Evolutionary conservation across 2,113 vertebrate species (phyloP), one percentile per base, ranked within the genome.

Genomic region (Hypanus sabinus): DNA sequence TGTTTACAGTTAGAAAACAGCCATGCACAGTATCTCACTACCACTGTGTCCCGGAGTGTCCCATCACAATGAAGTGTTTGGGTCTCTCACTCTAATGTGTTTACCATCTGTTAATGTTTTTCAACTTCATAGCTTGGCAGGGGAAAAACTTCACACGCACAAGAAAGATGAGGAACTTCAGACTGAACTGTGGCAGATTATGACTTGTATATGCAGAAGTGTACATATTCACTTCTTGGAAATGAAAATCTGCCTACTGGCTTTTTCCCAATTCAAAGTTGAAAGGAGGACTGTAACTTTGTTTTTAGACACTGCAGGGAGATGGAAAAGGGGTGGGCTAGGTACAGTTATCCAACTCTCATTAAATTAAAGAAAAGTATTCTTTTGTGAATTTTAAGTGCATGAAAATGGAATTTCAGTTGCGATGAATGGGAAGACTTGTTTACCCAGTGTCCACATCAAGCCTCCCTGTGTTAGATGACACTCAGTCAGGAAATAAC

Each of bases 21-120:
- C 77, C 77, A 80, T 14, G 33, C 24, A 18, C 80, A 55, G 24
- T 62, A n/a, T 68, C 85, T n/a, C 62, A 18, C n/a, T 65, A 68
- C n/a, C 14, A 33, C 62, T 30, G 2, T 33, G 30, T 68, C 85
- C n/a, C 30, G 33, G 62, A n/a, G n/a, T 30, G 60, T 60, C 83
- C 55, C 55, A 87, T n/a, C 81, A 57, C 46, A 85, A 1, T 57
- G 7, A 85, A 85, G 38, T 55, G 46, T 65, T 65, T 20, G 85
- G n/a, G 60, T 14, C 6, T 33, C 65, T 68, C n/a, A 16, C 30
- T 65, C 60, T 30, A 90, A 90, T 90, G n/a, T 33, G 60, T 90
- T 90, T 18, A 68, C 30, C 85, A 90, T 90, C 60, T 90, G 85
- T 90, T 90, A 65, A 90, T 90, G 30, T 90, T 90, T 90, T 68